phyloP scores from a whole-genome alignment of 2,113 vertebrate genomes.

The Chaetodon auriga region DNA sequence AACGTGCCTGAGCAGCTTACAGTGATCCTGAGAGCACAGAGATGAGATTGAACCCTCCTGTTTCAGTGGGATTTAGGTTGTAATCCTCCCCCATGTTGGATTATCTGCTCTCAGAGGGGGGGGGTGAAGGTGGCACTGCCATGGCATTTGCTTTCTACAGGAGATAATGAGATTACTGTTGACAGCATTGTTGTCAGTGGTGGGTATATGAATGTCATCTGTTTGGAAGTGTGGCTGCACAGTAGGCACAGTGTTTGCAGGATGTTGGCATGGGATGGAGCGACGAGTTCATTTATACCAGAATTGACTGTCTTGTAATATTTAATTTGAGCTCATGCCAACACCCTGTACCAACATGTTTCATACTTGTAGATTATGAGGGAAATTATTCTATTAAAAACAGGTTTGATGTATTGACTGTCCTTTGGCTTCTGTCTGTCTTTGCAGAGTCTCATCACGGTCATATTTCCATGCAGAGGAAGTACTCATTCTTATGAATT shows the following conservation, averaged over 20 bases:
- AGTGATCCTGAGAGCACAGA: conserved; percentile 27
- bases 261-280: not conserved
- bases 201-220: conserved; percentile 51
- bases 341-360: not conserved
- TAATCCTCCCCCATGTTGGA: conserved; percentile 72
- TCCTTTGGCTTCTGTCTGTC: not conserved
- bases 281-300: not conserved
- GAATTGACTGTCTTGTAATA: not conserved
- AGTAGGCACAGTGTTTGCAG: conserved; percentile 13
- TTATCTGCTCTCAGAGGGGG: conserved; percentile 60
- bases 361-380: not conserved
- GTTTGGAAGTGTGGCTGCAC: conserved; percentile 16
- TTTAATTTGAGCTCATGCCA: conserved; percentile 17
- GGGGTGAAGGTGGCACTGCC: conserved; percentile 37
- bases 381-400: not conserved
- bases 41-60: conserved; percentile 50
- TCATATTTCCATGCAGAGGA: conserved; percentile 22
- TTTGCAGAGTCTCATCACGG: not conserved
- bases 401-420: conserved; percentile 5
- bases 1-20: conserved; percentile 47
- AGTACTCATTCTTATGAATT: not conserved
- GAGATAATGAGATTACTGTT: conserved; percentile 76
- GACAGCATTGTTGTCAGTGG: conserved; percentile 60
- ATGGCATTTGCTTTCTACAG: conserved; percentile 64
- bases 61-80: conserved; percentile 71